Evolutionary conservation across 1,140 invertebrate species (phyloP), one percentile per base, ranked within the genome.

Genomic region (Danaus plexippus): DNA sequence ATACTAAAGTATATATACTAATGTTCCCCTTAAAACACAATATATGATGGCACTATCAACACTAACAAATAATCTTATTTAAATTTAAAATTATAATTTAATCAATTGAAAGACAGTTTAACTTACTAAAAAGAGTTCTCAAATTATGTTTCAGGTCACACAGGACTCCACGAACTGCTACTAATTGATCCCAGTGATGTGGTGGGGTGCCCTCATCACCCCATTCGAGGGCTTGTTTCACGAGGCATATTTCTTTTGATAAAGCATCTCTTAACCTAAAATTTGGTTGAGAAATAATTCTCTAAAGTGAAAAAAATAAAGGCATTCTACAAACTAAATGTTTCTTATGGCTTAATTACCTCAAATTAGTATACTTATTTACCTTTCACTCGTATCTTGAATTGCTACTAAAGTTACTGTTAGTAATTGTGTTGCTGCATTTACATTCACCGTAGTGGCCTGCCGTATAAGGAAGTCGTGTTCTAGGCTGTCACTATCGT

Each of bases 351-450:
- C 22, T 5, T 32, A 32, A 3, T 32, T 32, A 32, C 22, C 22
- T 32, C 22, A 32, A 32, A 32, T 32, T 32, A 4, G 7, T 32
- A 7, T 0, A 32, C 7, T 61, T 54, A 53, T 15, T 55, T 62
- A 88, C 86, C 85, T 85, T 68, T 86, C 78, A 66, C 84, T 85
- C 3, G 86, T 87, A 54, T 88, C 85, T 66, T 88, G 86, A 65
- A 88, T 85, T 53, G 87, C 86, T 8, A 88, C 77, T 57, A 87
- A 58, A 10, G 81, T 87, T 13, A 88, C 83, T 13, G 85, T 88
- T 22, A 88, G 69, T 9, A 88, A 66, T 61, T 88, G 87, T 44
- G 79, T 87, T 40, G 87, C 85, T 7, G 86, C 80, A 63, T 88
- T 88, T 2, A 87, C 80, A 58, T 82, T 88, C 5, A 84, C 76